phyloP scores from a whole-genome alignment of 1,140 invertebrate species.

The Brachystomella parvula region DNA sequence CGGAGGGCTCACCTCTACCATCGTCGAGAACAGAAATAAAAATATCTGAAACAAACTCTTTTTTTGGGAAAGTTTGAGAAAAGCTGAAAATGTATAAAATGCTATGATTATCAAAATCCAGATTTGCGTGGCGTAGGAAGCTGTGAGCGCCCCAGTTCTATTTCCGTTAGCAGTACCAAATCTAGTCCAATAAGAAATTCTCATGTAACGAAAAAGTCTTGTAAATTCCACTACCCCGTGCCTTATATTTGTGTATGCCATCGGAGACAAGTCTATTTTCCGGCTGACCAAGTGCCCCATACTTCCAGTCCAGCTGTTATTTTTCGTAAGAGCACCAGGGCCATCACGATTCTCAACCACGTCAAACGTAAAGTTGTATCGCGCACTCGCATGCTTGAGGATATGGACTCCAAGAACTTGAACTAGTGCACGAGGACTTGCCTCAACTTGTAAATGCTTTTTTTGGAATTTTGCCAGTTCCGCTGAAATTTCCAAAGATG shows the following conservation, averaged over 20 bases:
- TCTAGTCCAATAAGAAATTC: neutral
- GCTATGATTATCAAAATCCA: neutral
- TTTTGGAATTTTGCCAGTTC: no score
- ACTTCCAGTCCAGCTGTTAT: neutral
- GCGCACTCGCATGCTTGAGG: neutral
- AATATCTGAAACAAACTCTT: neutral
- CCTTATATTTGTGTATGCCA: neutral
- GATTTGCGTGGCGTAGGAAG: neutral
- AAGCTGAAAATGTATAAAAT: neutral
- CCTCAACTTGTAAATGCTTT: no score
- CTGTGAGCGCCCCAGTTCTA: neutral
- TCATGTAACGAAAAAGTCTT: neutral
- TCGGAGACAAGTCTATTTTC: neutral
- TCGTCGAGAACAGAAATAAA: neutral
- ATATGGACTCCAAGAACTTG: no score
- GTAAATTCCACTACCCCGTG: neutral
- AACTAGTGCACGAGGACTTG: no score
- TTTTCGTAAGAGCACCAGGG: neutral
- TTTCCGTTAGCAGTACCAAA: neutral
- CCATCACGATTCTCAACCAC: neutral
- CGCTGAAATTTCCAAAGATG: no score
- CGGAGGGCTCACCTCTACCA: neutral
- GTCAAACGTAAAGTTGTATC: neutral
- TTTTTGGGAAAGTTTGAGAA: neutral
- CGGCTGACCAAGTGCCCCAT: neutral